These are phyloP conservation scores for Meliscaeva auricollis DNA, from an alignment of 2,888 invertebrate genomes.

Conservation along the genomic window DNA sequence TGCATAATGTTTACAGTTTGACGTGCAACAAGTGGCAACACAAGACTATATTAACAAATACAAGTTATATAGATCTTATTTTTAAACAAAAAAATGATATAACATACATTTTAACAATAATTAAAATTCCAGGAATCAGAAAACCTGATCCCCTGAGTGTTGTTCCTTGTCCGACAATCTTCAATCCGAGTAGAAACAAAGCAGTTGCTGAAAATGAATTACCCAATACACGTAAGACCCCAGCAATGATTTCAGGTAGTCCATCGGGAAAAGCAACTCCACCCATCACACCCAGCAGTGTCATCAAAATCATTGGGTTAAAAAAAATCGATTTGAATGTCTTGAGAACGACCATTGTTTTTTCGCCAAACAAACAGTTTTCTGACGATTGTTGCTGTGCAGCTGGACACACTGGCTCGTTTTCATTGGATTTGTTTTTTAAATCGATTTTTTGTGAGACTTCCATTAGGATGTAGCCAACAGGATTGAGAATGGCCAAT, in stretches of 20 bases:
- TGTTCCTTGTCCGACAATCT: conserved; percentile 96
- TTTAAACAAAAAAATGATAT: not conserved
- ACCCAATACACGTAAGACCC: conserved; percentile 92
- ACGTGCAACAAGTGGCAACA: conserved; percentile 93
- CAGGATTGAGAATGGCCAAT: conserved; percentile 95
- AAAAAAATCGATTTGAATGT: conserved; percentile 89
- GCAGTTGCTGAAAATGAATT: conserved; percentile 96
- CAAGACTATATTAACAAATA: conserved; percentile 86
- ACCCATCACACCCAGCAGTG: conserved; percentile 93
- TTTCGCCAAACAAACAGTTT: conserved; percentile 80
- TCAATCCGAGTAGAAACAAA: conserved; percentile 94
- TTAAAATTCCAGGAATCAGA: conserved; percentile 93
- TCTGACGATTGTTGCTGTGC: conserved; percentile 79
- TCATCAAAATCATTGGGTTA: conserved; percentile 97
- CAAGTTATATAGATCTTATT: conserved; percentile 8
- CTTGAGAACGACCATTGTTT: conserved; percentile 82
- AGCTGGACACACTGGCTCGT: conserved; percentile 81
- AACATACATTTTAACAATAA: conserved; percentile 94
- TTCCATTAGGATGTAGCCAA: conserved; percentile 96
- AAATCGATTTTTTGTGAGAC: conserved; percentile 85
- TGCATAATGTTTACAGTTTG: conserved; percentile 92
- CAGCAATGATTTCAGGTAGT: conserved; percentile 90
- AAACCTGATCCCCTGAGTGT: conserved; percentile 91
- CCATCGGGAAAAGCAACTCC: conserved; percentile 92
- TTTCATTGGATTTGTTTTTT: conserved; percentile 79